Evolutionary conservation across 2,888 invertebrate genomes (phyloP).

Genomic region (Strigamia crassipes): DNA sequence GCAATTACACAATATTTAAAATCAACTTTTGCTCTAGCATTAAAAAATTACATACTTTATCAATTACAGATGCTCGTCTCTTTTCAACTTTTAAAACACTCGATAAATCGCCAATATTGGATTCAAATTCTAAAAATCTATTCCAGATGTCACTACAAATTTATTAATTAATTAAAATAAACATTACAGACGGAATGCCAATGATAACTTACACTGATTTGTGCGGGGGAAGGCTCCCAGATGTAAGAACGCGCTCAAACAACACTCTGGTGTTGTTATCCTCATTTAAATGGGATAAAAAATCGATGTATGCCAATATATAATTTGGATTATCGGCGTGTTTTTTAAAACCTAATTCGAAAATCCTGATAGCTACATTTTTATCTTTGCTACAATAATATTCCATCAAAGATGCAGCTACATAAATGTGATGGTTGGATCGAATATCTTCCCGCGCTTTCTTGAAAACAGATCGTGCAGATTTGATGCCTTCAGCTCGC

Average conservation of each 20-base stretch:
- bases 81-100: conserved; percentile 98
- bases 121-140: conserved; percentile 96
- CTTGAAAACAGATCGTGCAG: conserved; percentile 92
- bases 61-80: conserved; percentile 83
- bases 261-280: conserved; percentile 99
- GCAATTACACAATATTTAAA: conserved; percentile 51
- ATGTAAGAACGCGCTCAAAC: conserved; percentile 93
- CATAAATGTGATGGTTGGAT: conserved; percentile 89
- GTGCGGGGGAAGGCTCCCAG: conserved; percentile 86
- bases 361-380: conserved; percentile 93
- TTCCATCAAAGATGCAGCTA: conserved; percentile 97
- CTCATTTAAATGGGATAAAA: conserved; percentile 95
- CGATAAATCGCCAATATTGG: conserved; percentile 95
- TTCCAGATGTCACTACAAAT: conserved; percentile 91
- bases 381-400: conserved; percentile 99
- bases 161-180: too few relatives aligned
- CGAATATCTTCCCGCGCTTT: conserved; percentile 85
- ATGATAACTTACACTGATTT: conserved; percentile 75
- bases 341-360: conserved; percentile 96
- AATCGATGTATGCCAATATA: conserved; percentile 94
- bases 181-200: conserved; percentile 1
- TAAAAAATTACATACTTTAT: conserved; percentile 69
- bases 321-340: conserved; percentile 95
- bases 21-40: neutral
- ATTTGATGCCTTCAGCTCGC: conserved; percentile 96